Percentiles rank a stretch among this genome's conserved stretches.
Evolutionary conservation across 2,888 invertebrate species (phyloP).

Genomic region (Limnephilus auricula): DNA sequence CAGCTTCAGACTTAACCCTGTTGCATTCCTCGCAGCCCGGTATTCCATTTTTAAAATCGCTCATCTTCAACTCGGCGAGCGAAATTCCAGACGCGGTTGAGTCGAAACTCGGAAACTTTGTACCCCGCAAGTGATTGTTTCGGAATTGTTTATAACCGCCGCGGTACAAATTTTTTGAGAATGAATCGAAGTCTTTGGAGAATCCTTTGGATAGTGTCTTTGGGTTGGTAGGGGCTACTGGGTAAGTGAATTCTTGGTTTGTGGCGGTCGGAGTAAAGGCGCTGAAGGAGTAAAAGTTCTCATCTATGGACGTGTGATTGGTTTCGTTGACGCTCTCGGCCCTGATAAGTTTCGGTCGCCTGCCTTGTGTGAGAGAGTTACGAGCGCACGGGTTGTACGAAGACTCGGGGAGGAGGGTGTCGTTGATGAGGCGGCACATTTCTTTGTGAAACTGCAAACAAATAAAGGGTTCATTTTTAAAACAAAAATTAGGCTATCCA

Average conservation of each 20-base stretch:
- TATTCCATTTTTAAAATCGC: conserved; percentile 62
- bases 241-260: conserved; percentile 61
- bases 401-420: conserved; percentile 69
- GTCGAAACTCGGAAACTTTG: conserved; percentile 58
- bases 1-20: conserved; percentile 71
- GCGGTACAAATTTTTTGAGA: conserved; percentile 54
- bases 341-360: conserved; percentile 65
- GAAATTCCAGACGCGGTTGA: conserved; percentile 49
- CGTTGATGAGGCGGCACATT: conserved; percentile 81
- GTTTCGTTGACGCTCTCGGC: conserved; percentile 62
- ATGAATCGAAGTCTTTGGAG: conserved; percentile 55
- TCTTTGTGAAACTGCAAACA: conserved; percentile 82
- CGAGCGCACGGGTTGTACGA: conserved; percentile 60
- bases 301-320: conserved; percentile 62
- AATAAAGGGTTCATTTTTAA: background rate
- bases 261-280: conserved; percentile 60
- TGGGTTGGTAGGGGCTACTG: background rate
- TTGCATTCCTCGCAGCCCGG: conserved; percentile 68
- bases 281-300: conserved; percentile 61
- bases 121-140: conserved; percentile 42
- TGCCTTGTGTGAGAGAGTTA: conserved; percentile 59
- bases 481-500: conserved; percentile 13
- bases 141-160: conserved; percentile 48
- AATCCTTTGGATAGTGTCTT: conserved; percentile 38
- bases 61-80: conserved; percentile 60